Evolutionary conservation across 1,140 invertebrate genomes (phyloP).

Genomic region (Magallana ariakensis): DNA sequence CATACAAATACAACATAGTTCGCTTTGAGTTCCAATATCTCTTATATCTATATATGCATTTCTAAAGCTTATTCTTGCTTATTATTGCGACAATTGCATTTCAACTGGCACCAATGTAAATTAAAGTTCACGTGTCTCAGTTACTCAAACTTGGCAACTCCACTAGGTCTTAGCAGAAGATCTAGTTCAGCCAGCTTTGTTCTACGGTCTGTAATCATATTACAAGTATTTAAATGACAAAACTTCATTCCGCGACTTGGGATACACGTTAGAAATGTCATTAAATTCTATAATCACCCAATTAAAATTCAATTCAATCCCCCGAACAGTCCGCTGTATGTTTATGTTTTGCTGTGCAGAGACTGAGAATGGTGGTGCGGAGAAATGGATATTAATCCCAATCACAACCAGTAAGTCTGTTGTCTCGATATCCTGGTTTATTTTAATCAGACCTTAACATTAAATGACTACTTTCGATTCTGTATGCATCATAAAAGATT

Average conservation of each 20-base stretch:
- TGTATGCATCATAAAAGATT: too few relatives aligned
- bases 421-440: neutral
- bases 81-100: too few relatives aligned
- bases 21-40: too few relatives aligned
- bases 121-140: slow-evolving; percentile 1
- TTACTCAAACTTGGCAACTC: neutral
- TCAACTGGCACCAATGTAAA: neutral
- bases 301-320: slow-evolving; percentile 31
- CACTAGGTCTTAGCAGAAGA: neutral
- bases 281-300: slow-evolving; percentile 32
- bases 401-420: neutral
- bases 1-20: too few relatives aligned
- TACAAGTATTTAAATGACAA: slow-evolving; percentile 35
- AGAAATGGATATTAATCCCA: slow-evolving; percentile 4
- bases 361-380: neutral
- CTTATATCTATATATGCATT: too few relatives aligned
- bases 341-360: slow-evolving; percentile 2
- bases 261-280: neutral
- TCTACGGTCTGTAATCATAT: neutral
- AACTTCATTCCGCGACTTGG: neutral
- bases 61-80: too few relatives aligned
- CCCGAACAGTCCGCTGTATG: neutral
- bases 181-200: neutral
- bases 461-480: too few relatives aligned
- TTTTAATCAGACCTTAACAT: too few relatives aligned